Base-by-base conservation (phyloP, 2,797 vertebrate genomes). In the Parotocinclus haroldoi region DNA sequence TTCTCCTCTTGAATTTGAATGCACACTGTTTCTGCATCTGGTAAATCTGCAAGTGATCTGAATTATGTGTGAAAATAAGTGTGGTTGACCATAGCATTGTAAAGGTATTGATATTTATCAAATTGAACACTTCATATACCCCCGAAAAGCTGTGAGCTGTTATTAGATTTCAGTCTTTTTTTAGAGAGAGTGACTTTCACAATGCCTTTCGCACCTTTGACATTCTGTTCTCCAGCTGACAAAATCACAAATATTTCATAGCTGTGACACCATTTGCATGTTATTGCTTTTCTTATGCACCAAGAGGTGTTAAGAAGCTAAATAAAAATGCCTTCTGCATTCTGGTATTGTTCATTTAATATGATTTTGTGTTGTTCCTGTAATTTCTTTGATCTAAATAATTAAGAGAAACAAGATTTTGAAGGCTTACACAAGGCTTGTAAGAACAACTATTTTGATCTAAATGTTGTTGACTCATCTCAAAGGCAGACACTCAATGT, bases 261-360 rank as follows among this genome's bases (percentile, higher is more conserved):
- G 55, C 58, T 65, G 72, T 79, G 71, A 78, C 77, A 78, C 68
- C 38, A 62, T 69, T 75, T 74, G 53, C 64, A 55, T 69, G 68
- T 78, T 75, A 72, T 82, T 69, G 76, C 75, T 80, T 78, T 71
- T 78, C 68, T 56, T 45, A 53, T 38, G 17, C 53, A 40, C 18
- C 77, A 80, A 79, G 74, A 79, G 76, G 77, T 74, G 73, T 76
- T 79, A 39, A 75, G 62, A 75, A 72, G 71, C 59, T 60, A 68
- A 72, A 76, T 72, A 71, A 70, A 76, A 69, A 60, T 16, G 59
- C 63, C 51, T 68, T 71, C 38, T 45, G 56, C 68, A 50, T 57
- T 40, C 55, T 27, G 71, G 58, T 45, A 38, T 17, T 63, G 19
- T 27, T 27, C 27, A 27, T 27, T 27, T 27, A 2, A 27, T 27